Evolutionary conservation across 2,113 vertebrate genomes (phyloP), one percentile per base, ranked within the genome.

Genomic region (Scomber japonicus): DNA sequence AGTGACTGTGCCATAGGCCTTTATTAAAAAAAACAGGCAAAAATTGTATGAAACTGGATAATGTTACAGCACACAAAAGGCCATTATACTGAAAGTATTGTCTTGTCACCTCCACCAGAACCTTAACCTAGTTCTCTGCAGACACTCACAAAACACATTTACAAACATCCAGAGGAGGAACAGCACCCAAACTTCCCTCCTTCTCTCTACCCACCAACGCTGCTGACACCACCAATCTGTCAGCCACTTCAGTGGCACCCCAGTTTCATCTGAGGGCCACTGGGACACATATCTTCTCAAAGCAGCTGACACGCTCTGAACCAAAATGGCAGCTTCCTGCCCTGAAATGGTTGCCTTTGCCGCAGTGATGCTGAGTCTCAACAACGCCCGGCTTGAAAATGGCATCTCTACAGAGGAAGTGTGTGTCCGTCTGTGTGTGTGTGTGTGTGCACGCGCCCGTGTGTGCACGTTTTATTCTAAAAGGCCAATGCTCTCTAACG

Each of bases 151-250:
- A 80, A 84, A 71, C 5, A 69, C 81, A 63, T 78, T 74, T 60
- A 24, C 44, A 62, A 69, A 87, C 71, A 81, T 75, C 67, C 60
- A 71, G n/a, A 75, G 12, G 21, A 69, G 44, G 60, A 78, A 72
- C 61, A 11, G 64, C 49, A 13, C 59, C 73, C 70, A 16, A 49
- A 55, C 11, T 60, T 64, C 63, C 19, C 73, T 59, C 46, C 9
- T 12, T 56, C 66, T 78, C 67, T 81, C 66, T 60, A 31, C 50
- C 55, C 81, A 62, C 73, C 85, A 59, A 68, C 19, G 27, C 78
- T 94, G 93, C 93, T 93, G 93, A 94, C 91, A 84, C 89, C 78
- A 77, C 78, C 51, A 27, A 89, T 89, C 90, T 92, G 91, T 94
- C 93, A 92, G 46, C 54, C 63, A 65, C 83, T 88, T 88, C 81